Evolutionary conservation across 2,888 invertebrate species (phyloP).

Genomic region (Monoplex corrugatus): DNA sequence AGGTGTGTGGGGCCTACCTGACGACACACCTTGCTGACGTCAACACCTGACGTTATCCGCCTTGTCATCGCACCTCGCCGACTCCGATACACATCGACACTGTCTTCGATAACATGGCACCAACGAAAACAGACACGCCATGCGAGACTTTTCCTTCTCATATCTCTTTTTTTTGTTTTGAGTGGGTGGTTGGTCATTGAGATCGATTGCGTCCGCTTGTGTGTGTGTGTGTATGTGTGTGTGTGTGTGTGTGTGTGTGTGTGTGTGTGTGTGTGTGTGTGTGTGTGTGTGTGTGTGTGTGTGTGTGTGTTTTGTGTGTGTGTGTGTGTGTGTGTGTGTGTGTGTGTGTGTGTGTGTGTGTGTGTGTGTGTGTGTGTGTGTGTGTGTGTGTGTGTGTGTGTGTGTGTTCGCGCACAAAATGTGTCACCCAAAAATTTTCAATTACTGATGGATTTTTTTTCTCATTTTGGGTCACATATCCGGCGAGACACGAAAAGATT

Average conservation of each 20-base stretch:
- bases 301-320: neutral
- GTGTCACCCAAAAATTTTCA: neutral
- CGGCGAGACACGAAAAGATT: no score
- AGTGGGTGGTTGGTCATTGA: no score
- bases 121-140: no score
- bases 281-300: constrained; percentile 9
- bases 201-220: neutral
- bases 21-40: neutral
- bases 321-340: neutral
- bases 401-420: neutral
- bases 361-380: constrained; percentile 34
- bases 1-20: neutral
- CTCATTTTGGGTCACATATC: no score
- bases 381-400: constrained; percentile 2
- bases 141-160: no score
- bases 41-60: neutral
- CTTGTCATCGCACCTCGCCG: constrained; percentile 23
- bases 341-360: neutral
- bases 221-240: neutral
- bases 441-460: no score
- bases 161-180: no score
- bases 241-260: constrained; percentile 1
- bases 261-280: neutral
- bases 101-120: no score
- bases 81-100: neutral